Evolutionary conservation across 2,888 invertebrate species (phyloP).

Genomic region (Oscheius sp.): DNA sequence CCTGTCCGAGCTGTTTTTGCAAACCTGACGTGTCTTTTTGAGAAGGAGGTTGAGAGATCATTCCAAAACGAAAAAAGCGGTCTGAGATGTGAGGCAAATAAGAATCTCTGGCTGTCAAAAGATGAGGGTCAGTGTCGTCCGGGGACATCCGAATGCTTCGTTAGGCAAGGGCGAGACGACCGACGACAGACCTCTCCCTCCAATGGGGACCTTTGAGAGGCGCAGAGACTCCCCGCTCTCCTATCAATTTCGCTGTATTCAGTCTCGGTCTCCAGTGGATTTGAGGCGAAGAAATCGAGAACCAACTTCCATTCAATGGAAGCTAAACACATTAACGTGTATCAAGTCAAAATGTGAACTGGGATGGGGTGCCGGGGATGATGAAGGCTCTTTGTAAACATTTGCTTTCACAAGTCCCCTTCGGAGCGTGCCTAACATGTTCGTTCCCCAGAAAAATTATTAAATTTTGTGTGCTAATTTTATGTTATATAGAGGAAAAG

Average conservation of each 20-base stretch:
- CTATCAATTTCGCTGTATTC: conserved; percentile 37
- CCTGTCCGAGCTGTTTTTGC: background rate
- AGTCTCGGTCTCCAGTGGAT: conserved; percentile 22
- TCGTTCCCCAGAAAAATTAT: no score
- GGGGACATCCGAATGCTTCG: conserved; percentile 36
- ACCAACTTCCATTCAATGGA: no score
- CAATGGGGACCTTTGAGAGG: conserved; percentile 2
- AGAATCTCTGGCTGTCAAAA: no score
- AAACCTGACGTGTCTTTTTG: background rate
- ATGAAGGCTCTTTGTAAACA: no score
- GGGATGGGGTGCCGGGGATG: no score
- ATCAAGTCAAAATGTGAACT: no score
- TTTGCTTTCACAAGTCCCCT: no score
- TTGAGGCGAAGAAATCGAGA: background rate
- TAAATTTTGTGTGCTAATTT: no score
- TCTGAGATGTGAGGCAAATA: background rate
- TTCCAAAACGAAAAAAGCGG: background rate
- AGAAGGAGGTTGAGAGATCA: background rate
- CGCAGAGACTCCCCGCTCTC: conserved; percentile 19
- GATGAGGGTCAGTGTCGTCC: conserved; percentile 26
- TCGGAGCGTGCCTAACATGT: no score
- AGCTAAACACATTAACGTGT: no score
- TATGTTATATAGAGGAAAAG: no score
- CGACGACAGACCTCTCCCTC: background rate
- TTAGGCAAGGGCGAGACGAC: conserved; percentile 8